phyloP scores from a whole-genome alignment of 30 jellyfish, hydroid and myxozoan genomes.

The Clytia hemisphaerica region DNA sequence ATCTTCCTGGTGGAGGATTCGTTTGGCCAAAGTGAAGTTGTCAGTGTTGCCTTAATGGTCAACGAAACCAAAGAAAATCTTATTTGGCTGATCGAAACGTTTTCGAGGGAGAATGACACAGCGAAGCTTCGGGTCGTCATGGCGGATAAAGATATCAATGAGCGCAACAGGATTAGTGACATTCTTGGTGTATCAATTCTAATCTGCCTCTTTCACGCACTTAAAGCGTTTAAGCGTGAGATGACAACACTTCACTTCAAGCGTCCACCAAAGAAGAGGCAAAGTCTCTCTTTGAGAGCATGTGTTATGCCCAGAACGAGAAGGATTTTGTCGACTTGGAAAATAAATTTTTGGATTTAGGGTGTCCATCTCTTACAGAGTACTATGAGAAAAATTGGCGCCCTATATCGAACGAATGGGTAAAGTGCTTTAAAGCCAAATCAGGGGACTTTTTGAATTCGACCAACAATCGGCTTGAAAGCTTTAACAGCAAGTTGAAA shows the following conservation, averaged over 20 bases:
- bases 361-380: not conserved
- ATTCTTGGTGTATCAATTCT: conserved; percentile 23
- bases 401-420: conserved; percentile 33
- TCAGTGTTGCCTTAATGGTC: too few relatives aligned
- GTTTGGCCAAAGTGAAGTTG: conserved; percentile 34
- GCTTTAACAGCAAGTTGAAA: conserved; percentile 20
- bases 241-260: too few relatives aligned
- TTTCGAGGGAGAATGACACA: conserved; percentile 8
- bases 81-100: not conserved
- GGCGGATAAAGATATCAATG: too few relatives aligned
- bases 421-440: conserved; percentile 11
- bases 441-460: not conserved
- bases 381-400: conserved; percentile 24
- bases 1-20: conserved; percentile 30
- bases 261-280: too few relatives aligned
- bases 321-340: too few relatives aligned
- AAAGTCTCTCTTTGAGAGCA: not conserved
- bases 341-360: not conserved
- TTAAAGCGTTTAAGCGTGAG: conserved; percentile 27
- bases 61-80: too few relatives aligned
- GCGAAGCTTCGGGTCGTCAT: not conserved
- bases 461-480: conserved; percentile 26
- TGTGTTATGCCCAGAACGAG: not conserved
- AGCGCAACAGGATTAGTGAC: too few relatives aligned
- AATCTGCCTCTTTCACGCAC: conserved; percentile 29